Evolutionary conservation across 2,888 invertebrate species (phyloP), one percentile per base, ranked within the genome.

Genomic region (Corythucha ciliata): DNA sequence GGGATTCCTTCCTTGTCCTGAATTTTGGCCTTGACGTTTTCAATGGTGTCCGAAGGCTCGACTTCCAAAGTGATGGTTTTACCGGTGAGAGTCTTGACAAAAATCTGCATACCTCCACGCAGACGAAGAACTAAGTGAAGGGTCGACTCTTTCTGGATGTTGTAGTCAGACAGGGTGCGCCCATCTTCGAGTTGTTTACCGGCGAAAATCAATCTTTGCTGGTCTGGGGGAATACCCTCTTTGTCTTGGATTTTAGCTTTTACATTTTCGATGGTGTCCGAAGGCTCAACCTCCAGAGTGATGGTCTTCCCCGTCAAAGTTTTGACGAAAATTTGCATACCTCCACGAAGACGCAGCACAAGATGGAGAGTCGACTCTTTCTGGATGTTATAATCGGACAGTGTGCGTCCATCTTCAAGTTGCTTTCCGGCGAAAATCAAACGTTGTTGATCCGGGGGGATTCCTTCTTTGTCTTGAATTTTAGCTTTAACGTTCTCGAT

Each of bases 121-220:
- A 55, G 42, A 18, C 55, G 45, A 8, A 56, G 25, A 7, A 56
- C 56, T 16, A 56, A 41, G 26, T 56, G 56, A 18, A 56, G 49
- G 1, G 56, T 56, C 12, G 56, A 56, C 24, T 52, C 82, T 81
- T 52, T 52, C 32, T 76, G 74, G 60, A 75, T 74, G 62, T 74
- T 75, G 65, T 74, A 74, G 61, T 76, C 75, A 5, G 74, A 74
- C 1, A 75, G 63, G 3, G 76, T 76, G 32, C 76, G 69, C 0
- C 75, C 76, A 67, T 77, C 77, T 66, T 77, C 77, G 37, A 78
- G 61, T 61, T 79, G 78, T 58, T 76, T 76, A 14, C 76, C 76
- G 22, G 75, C 76, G 55, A 76, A 77, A 57, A 77, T 77, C 41
- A 77, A 62, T 54, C 76, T 65, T 64, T 72, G 72, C 61, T 73